A percentile compares a stretch with the other conserved stretches of the same genome.
Evolutionary conservation across 2,113 vertebrate species (phyloP).

Genomic region (Nipponia nippon): DNA sequence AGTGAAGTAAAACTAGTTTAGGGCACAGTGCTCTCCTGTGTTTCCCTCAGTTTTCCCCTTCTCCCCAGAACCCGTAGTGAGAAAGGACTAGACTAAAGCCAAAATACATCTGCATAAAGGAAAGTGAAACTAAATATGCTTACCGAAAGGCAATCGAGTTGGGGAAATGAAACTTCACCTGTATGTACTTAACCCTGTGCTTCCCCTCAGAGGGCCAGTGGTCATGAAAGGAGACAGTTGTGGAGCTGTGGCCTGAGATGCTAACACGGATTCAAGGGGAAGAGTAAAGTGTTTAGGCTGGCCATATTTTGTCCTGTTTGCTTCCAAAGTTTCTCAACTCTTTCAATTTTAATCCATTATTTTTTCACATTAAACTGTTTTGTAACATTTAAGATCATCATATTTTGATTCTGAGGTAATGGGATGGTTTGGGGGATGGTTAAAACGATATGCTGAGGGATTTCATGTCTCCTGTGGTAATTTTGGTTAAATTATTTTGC

Average conservation of each 20-base stretch:
- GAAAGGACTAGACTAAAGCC: neutral
- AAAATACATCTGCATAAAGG: neutral
- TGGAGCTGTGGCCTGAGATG: neutral
- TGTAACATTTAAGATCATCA: neutral
- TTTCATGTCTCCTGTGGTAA: neutral
- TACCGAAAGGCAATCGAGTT: rapidly evolving
- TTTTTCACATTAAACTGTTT: neutral
- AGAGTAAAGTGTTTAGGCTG: neutral
- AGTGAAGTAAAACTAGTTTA: neutral
- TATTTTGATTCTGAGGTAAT: neutral
- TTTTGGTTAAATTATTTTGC: neutral
- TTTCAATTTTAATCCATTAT: neutral
- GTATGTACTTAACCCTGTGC: rapidly evolving
- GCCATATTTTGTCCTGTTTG: neutral
- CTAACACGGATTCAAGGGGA: rapidly evolving
- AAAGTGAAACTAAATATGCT: neutral
- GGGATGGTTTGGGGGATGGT: neutral
- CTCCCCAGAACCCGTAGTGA: too few species aligned
- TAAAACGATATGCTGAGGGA: neutral
- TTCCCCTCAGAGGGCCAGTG: neutral
- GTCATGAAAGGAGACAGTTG: too few species aligned
- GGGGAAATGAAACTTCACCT: neutral
- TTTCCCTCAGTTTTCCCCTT: neutral
- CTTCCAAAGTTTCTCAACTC: neutral
- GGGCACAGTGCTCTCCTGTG: too few species aligned